A percentile compares a stretch with the other conserved stretches of the same genome.
Conservation (phyloP, 2,888 invertebrate genomes). For the Sialis fuliginosa region DNA sequence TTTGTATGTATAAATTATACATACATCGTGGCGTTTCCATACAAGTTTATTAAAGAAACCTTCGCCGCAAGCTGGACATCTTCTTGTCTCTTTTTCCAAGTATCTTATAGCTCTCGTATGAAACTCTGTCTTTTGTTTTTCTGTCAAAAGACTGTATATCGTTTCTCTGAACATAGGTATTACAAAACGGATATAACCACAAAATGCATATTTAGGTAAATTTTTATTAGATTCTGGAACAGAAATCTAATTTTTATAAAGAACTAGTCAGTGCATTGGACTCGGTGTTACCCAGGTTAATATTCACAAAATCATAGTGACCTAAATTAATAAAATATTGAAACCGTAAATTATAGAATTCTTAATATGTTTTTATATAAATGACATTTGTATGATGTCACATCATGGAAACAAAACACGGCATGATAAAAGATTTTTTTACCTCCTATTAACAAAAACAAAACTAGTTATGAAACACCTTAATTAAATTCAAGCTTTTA, state of each 20-base stretch:
- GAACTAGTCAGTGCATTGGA: too few species aligned
- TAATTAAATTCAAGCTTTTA: too few species aligned
- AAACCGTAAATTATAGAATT: too few species aligned
- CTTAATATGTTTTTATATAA: too few species aligned
- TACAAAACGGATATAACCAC: slow-evolving; percentile 40
- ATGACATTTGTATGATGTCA: too few species aligned
- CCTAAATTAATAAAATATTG: too few species aligned
- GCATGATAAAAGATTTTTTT: too few species aligned
- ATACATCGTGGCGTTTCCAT: slow-evolving; percentile 22
- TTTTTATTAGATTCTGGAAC: slow-evolving; percentile 29
- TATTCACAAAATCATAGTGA: too few species aligned
- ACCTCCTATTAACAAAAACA: too few species aligned
- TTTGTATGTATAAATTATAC: background rate
- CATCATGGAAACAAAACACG: too few species aligned
- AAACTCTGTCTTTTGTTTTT: slow-evolving; percentile 40
- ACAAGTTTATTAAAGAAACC: slow-evolving; percentile 32
- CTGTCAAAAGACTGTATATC: slow-evolving; percentile 42
- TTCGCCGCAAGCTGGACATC: slow-evolving; percentile 36
- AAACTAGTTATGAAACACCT: too few species aligned
- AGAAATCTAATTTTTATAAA: background rate
- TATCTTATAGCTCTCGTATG: slow-evolving; percentile 38
- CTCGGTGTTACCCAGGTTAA: too few species aligned
- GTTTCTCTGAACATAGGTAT: slow-evolving; percentile 36
- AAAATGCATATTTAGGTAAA: slow-evolving; percentile 41
- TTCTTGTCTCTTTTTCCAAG: slow-evolving; percentile 35